Evolutionary conservation across 2,888 invertebrate species (phyloP).

Genomic region (Drosophila mercatorum): DNA sequence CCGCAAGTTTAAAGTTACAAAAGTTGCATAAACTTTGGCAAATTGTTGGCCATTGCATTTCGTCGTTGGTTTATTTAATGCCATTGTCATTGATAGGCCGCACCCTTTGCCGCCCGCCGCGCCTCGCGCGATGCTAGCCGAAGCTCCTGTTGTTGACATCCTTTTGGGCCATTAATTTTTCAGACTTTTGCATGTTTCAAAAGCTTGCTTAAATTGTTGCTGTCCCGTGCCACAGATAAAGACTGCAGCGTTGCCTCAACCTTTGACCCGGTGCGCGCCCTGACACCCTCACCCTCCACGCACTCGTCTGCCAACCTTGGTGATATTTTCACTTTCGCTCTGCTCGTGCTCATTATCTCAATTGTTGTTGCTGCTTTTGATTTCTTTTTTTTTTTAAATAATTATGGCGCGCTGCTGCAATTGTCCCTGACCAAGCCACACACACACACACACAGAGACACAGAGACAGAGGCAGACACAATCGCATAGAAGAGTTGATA

Average conservation of each 20-base stretch:
- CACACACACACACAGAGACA: too few species aligned
- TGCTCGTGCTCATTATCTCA: conserved; percentile 71
- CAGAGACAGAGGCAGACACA: conserved; percentile 19
- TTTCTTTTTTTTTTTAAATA: conserved; percentile 67
- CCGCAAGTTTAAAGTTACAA: conserved; percentile 49
- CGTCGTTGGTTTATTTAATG: conserved; percentile 26
- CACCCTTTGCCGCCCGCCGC: background rate
- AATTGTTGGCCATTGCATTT: conserved; percentile 42
- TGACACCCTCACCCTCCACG: background rate
- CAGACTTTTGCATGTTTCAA: conserved; percentile 67
- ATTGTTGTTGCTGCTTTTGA: conserved; percentile 54
- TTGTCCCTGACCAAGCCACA: conserved; percentile 75
- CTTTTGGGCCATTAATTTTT: conserved; percentile 74
- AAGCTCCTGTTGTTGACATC: conserved; percentile 56
- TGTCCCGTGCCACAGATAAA: conserved; percentile 45
- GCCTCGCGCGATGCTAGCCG: conserved; percentile 40
- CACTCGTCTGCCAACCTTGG: conserved; percentile 59
- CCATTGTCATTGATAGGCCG: conserved; percentile 47
- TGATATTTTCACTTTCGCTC: conserved; percentile 62
- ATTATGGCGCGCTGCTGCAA: conserved; percentile 64
- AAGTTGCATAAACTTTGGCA: conserved; percentile 48
- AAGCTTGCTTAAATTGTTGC: conserved; percentile 41
- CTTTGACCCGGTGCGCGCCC: conserved; percentile 8
- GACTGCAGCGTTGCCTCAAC: conserved; percentile 19
- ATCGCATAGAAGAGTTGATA: conserved; percentile 55